Base-by-base conservation (phyloP, 2,113 vertebrate species). In the Lynx canadensis region DNA sequence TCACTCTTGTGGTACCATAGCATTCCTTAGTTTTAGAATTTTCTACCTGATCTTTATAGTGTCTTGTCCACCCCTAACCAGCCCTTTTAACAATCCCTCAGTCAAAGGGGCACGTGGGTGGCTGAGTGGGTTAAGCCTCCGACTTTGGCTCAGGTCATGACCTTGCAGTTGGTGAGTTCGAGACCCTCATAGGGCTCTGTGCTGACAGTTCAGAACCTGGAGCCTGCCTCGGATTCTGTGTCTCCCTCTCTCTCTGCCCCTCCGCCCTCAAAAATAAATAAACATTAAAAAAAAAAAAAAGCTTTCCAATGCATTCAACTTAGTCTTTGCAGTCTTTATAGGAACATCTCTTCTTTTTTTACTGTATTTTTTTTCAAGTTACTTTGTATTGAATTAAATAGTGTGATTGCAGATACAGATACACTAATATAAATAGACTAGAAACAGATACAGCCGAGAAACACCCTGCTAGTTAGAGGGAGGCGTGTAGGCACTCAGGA, bases 401-500 rank as follows among this genome's bases (percentile, higher is more conserved):
- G 74, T 41, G 23, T 52, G 11, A 50, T 38, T 68, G 31, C 29
- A 18, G 0, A 38, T 21, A 13, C 14, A 31, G 52, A 27, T 36
- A 19, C 14, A 29, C 76, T 38, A 16, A 38, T 45, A 45, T 15
- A 50, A 16, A n/a, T 27, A 48, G 69, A 15, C 21, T 29, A 41
- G n/a, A n/a, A 66, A 14, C 45, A 27, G 76, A 36, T 5, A 6
- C n/a, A 66, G 21, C 45, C 10, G 3, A 33, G 16, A 7, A 63
- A 1, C 69, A 36, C 25, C 27, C 50, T 8, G 8, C n/a, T 9
- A 14, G 12, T 8, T n/a, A 31, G 36, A 31, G 18, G 9, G 69
- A 31, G 18, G 5, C 5, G 12, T 33, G 45, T 2, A 0, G n/a
- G 27, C 10, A 1, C 15, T 14, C 4, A 1, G 23, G 60, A 60